These are phyloP conservation scores for Oscheius sp. DNA, from an alignment of 1,140 invertebrate species.

Conservation along the genomic window DNA sequence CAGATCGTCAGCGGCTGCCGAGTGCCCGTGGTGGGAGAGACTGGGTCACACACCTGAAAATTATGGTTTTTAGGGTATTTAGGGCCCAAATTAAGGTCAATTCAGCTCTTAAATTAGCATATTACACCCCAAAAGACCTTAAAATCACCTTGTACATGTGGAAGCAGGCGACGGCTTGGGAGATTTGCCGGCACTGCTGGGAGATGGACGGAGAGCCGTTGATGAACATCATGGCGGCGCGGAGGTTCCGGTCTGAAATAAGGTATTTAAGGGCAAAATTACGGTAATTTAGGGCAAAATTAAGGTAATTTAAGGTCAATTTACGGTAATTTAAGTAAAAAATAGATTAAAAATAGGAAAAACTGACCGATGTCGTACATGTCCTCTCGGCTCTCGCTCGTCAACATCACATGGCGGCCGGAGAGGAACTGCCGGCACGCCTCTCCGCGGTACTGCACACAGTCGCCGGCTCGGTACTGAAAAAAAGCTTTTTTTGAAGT, in stretches of 20 bases:
- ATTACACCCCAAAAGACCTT: conserved; percentile 13
- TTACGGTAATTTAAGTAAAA: not conserved
- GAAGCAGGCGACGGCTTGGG: conserved; percentile 45
- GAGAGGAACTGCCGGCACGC: conserved; percentile 42
- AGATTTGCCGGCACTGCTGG: conserved; percentile 33
- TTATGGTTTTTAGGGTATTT: too few relatives aligned
- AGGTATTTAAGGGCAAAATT: not conserved
- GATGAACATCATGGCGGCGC: conserved; percentile 46
- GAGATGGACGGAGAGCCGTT: conserved; percentile 31
- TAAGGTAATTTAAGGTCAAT: too few relatives aligned
- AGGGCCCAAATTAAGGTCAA: not conserved
- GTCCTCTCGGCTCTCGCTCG: conserved; percentile 38
- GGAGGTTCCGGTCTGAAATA: conserved; percentile 40
- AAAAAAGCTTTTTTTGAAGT: too few relatives aligned
- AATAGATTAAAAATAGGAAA: not conserved
- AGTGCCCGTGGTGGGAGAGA: not conserved
- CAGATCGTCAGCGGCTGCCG: conserved; percentile 25
- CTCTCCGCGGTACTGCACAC: conserved; percentile 39
- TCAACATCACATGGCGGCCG: conserved; percentile 42
- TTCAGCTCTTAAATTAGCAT: not conserved
- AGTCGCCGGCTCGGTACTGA: conserved; percentile 36
- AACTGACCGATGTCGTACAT: conserved; percentile 44
- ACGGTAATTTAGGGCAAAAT: not conserved
- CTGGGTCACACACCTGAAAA: conserved; percentile 5
- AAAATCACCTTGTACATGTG: conserved; percentile 44